Conservation (phyloP, 2,113 vertebrate genomes). For the Formicarius rufipectus region DNA sequence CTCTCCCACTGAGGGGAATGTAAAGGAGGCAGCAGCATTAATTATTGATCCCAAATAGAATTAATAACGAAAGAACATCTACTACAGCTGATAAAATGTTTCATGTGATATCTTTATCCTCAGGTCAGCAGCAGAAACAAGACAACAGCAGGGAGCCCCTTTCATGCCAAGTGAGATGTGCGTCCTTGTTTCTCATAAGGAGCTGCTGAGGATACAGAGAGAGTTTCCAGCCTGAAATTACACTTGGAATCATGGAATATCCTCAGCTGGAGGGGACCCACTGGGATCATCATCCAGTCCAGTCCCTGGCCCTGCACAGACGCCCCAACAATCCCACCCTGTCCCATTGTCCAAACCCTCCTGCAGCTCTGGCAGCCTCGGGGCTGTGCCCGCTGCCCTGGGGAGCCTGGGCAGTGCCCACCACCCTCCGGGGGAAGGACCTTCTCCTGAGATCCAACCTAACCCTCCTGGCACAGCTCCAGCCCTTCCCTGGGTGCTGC, state of each 20-base stretch:
- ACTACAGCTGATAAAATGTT: conserved; percentile 11
- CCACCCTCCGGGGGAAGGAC: not conserved
- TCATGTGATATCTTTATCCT: not conserved
- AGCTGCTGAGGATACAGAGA: not conserved
- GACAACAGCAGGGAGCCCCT: not conserved
- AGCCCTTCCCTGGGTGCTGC: too few relatives aligned
- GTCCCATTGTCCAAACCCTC: too few relatives aligned
- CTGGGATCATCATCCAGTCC: not conserved
- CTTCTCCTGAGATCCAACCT: not conserved
- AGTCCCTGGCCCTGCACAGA: not conserved
- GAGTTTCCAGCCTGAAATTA: not conserved
- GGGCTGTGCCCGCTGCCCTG: too few relatives aligned
- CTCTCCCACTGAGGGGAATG: not conserved
- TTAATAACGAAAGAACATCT: conserved; percentile 37
- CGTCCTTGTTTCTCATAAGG: not conserved
- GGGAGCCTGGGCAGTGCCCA: too few relatives aligned
- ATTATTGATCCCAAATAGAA: conserved; percentile 57
- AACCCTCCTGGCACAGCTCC: too few relatives aligned
- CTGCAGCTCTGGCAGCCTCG: too few relatives aligned
- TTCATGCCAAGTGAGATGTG: not conserved
- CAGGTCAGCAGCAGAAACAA: not conserved
- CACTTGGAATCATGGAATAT: not conserved
- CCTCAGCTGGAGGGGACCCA: not conserved
- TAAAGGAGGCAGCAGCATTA: conserved; percentile 5
- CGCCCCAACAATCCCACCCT: not conserved